Percentiles rank a stretch among this genome's conserved stretches.
phyloP scores from a whole-genome alignment of 2,113 vertebrate genomes.

The Redunca redunca region DNA sequence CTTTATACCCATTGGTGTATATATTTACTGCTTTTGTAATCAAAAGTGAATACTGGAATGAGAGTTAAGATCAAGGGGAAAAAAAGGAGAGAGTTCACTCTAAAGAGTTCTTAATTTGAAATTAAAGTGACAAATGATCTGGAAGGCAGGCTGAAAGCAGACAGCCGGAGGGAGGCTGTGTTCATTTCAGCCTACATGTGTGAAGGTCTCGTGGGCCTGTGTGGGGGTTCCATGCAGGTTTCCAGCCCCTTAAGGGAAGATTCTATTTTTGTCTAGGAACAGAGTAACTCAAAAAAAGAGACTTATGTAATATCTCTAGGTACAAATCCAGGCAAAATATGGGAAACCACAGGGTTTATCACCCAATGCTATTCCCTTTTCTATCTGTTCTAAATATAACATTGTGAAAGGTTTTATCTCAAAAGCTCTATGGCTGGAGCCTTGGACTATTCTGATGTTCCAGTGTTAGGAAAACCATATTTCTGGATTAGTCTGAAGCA shows the following conservation, averaged over 20 bases:
- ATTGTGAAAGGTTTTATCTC: not conserved
- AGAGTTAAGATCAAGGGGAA: not conserved
- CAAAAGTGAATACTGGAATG: not conserved
- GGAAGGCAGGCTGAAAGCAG: not conserved
- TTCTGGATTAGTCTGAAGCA: not conserved
- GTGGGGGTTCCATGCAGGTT: not conserved
- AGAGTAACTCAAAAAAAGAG: not conserved
- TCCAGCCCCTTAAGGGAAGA: not conserved
- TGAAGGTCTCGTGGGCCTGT: not conserved
- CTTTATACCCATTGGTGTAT: not conserved
- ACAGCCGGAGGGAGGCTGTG: not conserved
- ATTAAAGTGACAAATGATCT: not conserved
- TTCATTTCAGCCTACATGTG: rapidly evolving
- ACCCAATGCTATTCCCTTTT: not conserved
- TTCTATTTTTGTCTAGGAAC: not conserved
- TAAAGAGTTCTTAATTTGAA: not conserved
- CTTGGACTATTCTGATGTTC: not conserved
- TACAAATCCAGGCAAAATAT: not conserved
- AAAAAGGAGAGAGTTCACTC: not conserved
- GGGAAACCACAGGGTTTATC: not conserved
- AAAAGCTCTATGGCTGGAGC: not conserved
- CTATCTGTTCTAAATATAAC: not conserved
- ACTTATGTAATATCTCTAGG: not conserved
- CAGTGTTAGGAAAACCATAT: not conserved
- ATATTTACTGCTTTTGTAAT: not conserved